phyloP scores from a whole-genome alignment of 2,113 vertebrate genomes.

The Sminthopsis crassicaudata region DNA sequence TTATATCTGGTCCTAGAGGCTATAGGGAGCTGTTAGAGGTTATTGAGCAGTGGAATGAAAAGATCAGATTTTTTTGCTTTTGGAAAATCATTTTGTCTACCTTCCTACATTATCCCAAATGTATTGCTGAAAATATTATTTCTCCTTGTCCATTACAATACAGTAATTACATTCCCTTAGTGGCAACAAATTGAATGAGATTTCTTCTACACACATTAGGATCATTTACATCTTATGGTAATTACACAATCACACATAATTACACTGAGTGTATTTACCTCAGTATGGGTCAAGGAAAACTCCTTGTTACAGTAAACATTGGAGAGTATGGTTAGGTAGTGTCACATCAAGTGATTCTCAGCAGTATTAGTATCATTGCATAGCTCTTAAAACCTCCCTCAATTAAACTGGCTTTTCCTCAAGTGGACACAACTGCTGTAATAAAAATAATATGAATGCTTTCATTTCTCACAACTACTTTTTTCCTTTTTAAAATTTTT shows the following conservation, averaged over 20 bases:
- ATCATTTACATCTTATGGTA: conserved; percentile 38
- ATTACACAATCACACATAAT: conserved; percentile 49
- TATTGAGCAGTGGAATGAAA: neutral
- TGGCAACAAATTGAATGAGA: conserved; percentile 46
- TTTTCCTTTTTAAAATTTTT: neutral
- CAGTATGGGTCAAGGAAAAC: neutral
- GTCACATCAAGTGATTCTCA: neutral
- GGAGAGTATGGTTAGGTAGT: neutral
- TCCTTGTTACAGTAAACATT: neutral
- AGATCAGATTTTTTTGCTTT: neutral
- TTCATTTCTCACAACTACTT: neutral
- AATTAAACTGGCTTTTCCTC: neutral
- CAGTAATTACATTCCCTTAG: conserved; percentile 34
- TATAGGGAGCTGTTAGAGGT: neutral
- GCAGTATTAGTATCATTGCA: neutral
- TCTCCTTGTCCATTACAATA: neutral
- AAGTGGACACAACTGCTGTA: neutral
- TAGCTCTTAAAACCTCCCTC: neutral
- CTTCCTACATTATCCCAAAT: neutral
- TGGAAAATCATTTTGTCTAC: neutral
- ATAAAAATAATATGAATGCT: neutral
- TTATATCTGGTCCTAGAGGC: neutral
- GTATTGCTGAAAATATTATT: neutral
- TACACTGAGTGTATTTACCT: conserved; percentile 44
- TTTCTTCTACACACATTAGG: conserved; percentile 49